Percentiles rank a stretch among this genome's conserved stretches.
Evolutionary conservation across 2,888 invertebrate genomes (phyloP).

Genomic region (Acleris cristana): DNA sequence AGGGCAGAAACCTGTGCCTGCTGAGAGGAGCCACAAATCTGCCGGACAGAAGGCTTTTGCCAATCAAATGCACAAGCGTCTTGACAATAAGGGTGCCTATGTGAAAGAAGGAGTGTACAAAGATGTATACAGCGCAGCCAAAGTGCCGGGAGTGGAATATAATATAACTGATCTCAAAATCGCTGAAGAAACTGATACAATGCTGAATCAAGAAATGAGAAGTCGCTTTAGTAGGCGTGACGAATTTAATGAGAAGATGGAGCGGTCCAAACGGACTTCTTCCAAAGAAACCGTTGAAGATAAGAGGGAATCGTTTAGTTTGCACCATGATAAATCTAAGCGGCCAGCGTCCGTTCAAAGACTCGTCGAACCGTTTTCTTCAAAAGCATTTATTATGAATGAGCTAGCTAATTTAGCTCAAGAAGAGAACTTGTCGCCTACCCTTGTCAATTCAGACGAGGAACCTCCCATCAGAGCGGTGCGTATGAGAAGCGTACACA

Average conservation of each 20-base stretch:
- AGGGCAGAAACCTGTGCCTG: constrained; percentile 69
- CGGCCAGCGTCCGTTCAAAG: constrained; percentile 71
- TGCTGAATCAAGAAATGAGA: constrained; percentile 74
- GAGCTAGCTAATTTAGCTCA: constrained; percentile 61
- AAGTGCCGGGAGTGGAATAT: constrained; percentile 76
- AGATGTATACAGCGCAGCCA: constrained; percentile 76
- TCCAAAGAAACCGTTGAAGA: constrained; percentile 70
- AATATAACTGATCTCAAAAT: constrained; percentile 79
- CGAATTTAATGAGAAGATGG: constrained; percentile 67
- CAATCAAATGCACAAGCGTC: constrained; percentile 78
- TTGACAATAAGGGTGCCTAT: constrained; percentile 80
- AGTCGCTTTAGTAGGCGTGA: constrained; percentile 70
- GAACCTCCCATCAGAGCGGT: constrained; percentile 66
- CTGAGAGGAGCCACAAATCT: constrained; percentile 74
- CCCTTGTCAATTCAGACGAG: constrained; percentile 65
- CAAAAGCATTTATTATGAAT: constrained; percentile 74
- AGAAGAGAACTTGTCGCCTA: constrained; percentile 60
- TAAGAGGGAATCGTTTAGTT: constrained; percentile 65
- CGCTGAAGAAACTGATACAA: constrained; percentile 78
- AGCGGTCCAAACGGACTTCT: constrained; percentile 62
- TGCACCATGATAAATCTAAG: constrained; percentile 68
- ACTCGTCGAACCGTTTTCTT: constrained; percentile 67
- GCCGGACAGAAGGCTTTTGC: constrained; percentile 79
- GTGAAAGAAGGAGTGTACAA: constrained; percentile 77
- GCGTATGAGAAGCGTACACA: constrained; percentile 65